A percentile compares a stretch with the other conserved stretches of the same genome.
Conservation (phyloP, 2,113 vertebrate genomes). For the Alces alces region DNA sequence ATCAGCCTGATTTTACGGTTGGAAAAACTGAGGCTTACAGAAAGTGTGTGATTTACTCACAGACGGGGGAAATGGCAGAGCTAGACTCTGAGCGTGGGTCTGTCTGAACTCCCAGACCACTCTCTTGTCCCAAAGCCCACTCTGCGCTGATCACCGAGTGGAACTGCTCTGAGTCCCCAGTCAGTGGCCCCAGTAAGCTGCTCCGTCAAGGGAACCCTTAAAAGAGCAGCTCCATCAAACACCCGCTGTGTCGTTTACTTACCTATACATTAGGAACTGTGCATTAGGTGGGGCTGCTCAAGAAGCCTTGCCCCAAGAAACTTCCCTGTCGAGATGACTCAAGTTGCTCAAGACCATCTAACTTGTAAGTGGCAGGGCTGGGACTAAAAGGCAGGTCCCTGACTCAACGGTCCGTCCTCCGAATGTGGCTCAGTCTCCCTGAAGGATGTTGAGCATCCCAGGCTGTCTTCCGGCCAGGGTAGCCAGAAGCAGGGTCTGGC, state of each 20-base stretch:
- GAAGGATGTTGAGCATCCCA: not conserved
- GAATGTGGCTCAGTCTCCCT: not conserved
- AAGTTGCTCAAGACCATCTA: not conserved
- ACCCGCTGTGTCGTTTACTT: rapidly evolving
- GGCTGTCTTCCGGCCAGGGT: not conserved
- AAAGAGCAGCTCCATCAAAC: not conserved
- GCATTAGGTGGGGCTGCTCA: not conserved
- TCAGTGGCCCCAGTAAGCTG: no score
- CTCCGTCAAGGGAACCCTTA: not conserved
- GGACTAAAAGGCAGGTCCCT: not conserved
- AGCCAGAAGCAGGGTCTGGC: not conserved
- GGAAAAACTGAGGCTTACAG: not conserved
- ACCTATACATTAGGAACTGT: not conserved
- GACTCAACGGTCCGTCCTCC: rapidly evolving
- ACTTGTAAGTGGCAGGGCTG: not conserved
- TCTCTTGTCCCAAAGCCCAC: not conserved
- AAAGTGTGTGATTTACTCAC: not conserved
- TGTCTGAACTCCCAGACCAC: not conserved
- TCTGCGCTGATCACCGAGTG: not conserved
- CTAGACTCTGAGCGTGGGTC: no score
- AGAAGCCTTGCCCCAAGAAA: not conserved
- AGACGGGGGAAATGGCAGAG: rapidly evolving
- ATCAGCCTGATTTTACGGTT: not conserved
- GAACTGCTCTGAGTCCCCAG: not conserved
- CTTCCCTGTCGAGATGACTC: not conserved